phyloP scores from a whole-genome alignment of 2,797 vertebrate species.

The Tinamus major region DNA sequence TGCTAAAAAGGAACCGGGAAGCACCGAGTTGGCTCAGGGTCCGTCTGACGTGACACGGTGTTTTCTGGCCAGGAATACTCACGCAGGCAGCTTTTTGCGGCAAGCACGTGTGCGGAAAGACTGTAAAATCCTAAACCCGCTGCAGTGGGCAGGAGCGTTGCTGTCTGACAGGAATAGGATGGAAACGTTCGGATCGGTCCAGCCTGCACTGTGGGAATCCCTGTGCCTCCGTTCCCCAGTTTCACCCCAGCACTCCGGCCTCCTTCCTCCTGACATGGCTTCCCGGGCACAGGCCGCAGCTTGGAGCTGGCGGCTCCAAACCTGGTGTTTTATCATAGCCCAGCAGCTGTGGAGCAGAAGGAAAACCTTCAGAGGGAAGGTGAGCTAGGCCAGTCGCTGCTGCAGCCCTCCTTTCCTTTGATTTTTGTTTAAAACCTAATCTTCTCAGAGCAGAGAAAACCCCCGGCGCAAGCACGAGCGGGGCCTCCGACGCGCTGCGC shows the following conservation, averaged over 20 bases:
- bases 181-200: background rate
- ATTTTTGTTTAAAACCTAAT: slow-evolving; percentile 60
- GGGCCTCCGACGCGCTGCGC: background rate
- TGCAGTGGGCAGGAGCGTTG: background rate
- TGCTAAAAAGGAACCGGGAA: background rate
- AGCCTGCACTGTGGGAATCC: background rate
- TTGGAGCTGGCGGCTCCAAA: no score
- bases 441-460: slow-evolving; percentile 41
- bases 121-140: background rate
- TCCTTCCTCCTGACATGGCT: background rate
- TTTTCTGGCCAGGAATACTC: slow-evolving; percentile 47
- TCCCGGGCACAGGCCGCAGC: background rate
- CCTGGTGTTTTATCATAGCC: no score
- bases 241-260: fast-evolving
- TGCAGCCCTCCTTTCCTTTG: slow-evolving; percentile 24
- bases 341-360: no score
- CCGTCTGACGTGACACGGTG: background rate
- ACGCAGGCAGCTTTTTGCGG: background rate
- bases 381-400: no score
- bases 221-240: background rate
- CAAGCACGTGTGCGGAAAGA: background rate
- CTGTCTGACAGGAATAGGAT: background rate
- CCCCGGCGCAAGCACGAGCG: background rate
- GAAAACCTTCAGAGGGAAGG: no score
- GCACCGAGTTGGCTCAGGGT: background rate